Base-by-base conservation (phyloP, 2,888 invertebrate species). In the Slavum lentiscoides region DNA sequence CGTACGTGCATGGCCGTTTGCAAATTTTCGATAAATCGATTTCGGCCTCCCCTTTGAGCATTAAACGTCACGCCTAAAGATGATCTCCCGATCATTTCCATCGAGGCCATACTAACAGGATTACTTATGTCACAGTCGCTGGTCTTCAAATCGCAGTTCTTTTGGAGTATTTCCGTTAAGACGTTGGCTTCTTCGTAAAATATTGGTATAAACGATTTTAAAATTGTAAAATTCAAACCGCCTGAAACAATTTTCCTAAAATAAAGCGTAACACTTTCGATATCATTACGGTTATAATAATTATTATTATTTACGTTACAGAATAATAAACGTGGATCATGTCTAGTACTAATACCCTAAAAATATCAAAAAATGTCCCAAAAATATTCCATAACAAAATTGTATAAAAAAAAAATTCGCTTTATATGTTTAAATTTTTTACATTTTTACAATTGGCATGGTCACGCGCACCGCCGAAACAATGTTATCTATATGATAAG, bases 21-120 rank as follows among this genome's bases (percentile, higher is more conserved):
- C 30, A 70, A 19, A 19, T 80, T 70, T 17, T 72, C 55, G 3
- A 75, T n/a, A 23, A 82, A 81, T 58, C 15, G 15, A 43, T 74
- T 39, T 7, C 61, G 66, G 8, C 70, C 72, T 19, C 69, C 61
- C 13, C 81, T 75, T 17, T 83, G 77, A 8, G 82, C 82, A 21
- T 83, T 74, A 23, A 83, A 80, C n/a, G 49, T 61, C 39, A 82
- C 77, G 23, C 82, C 83, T 61, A 83, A 68, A 30, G 83, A 82
- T 13, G 83, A 83, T 64, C 81, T 82, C 2, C 82, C 81, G 11
- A 83, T 83, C n/a, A 83, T 82, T 59, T 83, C 83, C 77, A 83
- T 61, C 4, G 83, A 82, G 8, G 83, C 82, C 30, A 83, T 66
- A 55, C 81, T 75, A 9, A 82, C 17, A 9, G 67, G 74, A 11